Percentiles rank a stretch among this genome's conserved stretches.
These are phyloP conservation scores for Sylvia borin DNA, from an alignment of 2,797 vertebrate species.

Conservation along the genomic window DNA sequence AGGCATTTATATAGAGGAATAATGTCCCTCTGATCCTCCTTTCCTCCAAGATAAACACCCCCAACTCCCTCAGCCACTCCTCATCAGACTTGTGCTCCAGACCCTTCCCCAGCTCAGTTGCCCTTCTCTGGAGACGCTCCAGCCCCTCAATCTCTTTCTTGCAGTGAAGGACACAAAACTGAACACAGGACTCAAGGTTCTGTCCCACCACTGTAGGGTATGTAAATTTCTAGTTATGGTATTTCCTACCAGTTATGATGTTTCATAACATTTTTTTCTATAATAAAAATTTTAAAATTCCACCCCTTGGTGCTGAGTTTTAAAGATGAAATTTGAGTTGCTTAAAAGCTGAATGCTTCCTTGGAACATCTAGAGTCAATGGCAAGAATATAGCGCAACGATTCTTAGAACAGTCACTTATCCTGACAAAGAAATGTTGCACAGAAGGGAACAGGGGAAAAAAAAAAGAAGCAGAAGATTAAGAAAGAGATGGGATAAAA, in stretches of 20 bases:
- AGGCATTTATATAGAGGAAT: accelerated
- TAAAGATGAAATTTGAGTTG: neutral
- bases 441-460: neutral
- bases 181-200: accelerated
- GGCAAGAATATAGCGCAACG: neutral
- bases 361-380: neutral
- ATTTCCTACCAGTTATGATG: neutral
- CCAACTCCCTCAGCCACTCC: accelerated
- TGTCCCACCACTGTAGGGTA: neutral
- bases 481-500: neutral
- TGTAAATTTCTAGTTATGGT: neutral
- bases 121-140: accelerated
- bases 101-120: accelerated
- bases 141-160: accelerated
- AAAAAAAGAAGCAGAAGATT: neutral
- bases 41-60: neutral
- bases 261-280: neutral
- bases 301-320: neutral
- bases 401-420: neutral
- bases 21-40: neutral
- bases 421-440: neutral
- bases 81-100: accelerated
- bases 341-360: neutral
- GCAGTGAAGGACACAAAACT: accelerated
- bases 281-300: neutral